These are phyloP conservation scores for Amazona guildingii DNA, from an alignment of 2,113 vertebrate species.

Conservation along the genomic window DNA sequence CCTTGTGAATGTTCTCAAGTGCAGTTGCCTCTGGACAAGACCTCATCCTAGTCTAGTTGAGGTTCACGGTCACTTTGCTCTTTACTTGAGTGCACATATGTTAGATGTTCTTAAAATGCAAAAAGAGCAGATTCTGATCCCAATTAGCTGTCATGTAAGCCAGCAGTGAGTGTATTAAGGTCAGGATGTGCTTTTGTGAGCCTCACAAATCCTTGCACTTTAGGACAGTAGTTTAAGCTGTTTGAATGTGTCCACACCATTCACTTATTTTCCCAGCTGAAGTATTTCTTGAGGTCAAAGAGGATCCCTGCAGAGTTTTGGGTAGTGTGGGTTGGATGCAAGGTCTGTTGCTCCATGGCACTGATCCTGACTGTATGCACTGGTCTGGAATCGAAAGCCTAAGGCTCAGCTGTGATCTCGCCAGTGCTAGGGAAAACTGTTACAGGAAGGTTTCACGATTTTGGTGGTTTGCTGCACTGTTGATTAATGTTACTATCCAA, in stretches of 20 bases:
- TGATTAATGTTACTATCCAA: background rate
- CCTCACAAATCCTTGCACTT: accelerated
- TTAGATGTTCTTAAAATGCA: background rate
- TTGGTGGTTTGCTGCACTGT: background rate
- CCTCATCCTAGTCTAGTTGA: background rate
- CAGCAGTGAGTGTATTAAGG: background rate
- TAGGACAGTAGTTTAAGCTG: background rate
- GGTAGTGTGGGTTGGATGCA: background rate
- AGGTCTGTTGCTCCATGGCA: background rate
- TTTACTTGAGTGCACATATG: background rate
- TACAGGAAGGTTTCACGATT: background rate
- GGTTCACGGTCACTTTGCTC: background rate
- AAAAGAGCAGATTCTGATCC: background rate
- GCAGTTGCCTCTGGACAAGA: background rate
- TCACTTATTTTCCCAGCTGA: background rate
- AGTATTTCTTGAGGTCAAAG: background rate
- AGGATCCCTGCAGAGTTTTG: background rate
- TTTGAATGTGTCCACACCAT: accelerated
- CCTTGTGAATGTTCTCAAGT: background rate
- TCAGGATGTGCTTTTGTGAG: background rate
- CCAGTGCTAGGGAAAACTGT: background rate
- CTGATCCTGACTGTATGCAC: background rate
- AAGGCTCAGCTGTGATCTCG: background rate
- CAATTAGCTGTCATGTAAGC: background rate
- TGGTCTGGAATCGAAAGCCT: background rate